Percentiles rank a stretch among this genome's conserved stretches.
phyloP scores from a whole-genome alignment of 23 tunicate genomes.

The Ascidia mentula region DNA sequence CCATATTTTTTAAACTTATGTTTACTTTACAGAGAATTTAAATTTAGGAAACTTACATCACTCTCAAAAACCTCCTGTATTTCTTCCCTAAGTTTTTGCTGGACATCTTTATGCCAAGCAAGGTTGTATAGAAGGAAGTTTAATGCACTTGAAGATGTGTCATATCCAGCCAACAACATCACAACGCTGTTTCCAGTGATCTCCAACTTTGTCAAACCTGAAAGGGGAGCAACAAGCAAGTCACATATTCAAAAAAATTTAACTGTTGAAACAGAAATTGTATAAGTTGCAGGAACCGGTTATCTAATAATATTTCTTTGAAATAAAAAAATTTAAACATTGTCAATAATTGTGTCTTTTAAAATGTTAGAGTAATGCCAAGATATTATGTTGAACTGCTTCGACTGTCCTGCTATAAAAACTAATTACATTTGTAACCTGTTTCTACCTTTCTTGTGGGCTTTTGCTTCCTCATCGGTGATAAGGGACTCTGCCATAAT shows the following conservation, averaged over 20 bases:
- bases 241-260: too few species aligned
- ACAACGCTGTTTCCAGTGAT: slow-evolving; percentile 40
- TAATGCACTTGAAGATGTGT: slow-evolving; percentile 40
- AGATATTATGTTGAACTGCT: not conserved
- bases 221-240: not conserved
- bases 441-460: too few species aligned
- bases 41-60: slow-evolving; percentile 6
- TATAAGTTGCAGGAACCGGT: too few species aligned
- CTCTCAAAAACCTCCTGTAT: slow-evolving; percentile 15
- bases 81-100: slow-evolving; percentile 41
- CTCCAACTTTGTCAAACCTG: slow-evolving; percentile 46
- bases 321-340: too few species aligned
- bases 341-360: too few species aligned
- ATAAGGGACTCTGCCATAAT: too few species aligned
- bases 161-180: slow-evolving; percentile 49
- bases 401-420: not conserved
- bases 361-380: too few species aligned
- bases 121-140: slow-evolving; percentile 26
- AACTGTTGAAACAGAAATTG: too few species aligned
- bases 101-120: slow-evolving; percentile 41
- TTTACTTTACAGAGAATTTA: not conserved
- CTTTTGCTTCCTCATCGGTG: too few species aligned
- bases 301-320: too few species aligned
- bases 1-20: not conserved
- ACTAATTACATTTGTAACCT: not conserved